phyloP scores from a whole-genome alignment of 2,113 vertebrate species.

The Beaufortia kweichowensis region DNA sequence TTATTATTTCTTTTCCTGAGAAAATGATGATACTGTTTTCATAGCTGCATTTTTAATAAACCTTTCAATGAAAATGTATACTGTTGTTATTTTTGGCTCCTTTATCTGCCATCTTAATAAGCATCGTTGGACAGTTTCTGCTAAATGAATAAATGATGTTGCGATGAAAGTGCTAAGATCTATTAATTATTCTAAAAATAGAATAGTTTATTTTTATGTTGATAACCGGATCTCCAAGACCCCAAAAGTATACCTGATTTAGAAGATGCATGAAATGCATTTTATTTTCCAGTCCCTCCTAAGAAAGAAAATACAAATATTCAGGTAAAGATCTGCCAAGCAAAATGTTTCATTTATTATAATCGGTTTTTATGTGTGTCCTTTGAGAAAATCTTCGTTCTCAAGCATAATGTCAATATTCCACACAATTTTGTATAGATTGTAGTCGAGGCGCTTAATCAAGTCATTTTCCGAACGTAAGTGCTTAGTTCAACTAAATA shows the following conservation, averaged over 20 bases:
- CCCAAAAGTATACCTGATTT: not conserved
- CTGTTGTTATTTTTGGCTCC: too few species aligned
- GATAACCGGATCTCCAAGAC: too few species aligned
- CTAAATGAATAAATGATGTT: too few species aligned
- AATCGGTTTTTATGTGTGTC: not conserved
- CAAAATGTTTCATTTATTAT: not conserved
- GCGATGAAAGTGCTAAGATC: too few species aligned
- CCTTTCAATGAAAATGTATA: not conserved
- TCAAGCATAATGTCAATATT: not conserved
- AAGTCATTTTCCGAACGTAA: constrained; percentile 15
- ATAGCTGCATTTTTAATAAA: too few species aligned
- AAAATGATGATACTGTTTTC: too few species aligned
- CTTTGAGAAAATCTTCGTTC: not conserved
- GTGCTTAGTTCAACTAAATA: constrained; percentile 30
- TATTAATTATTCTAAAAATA: too few species aligned
- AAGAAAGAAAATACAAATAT: not conserved
- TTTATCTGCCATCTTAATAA: too few species aligned
- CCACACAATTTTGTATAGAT: not conserved
- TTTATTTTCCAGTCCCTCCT: not conserved
- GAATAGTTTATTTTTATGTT: too few species aligned
- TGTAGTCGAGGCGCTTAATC: constrained; percentile 25
- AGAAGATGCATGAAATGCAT: not conserved
- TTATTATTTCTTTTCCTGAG: too few species aligned
- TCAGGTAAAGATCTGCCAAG: not conserved
- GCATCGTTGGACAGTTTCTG: too few species aligned